Evolutionary conservation across 2,113 vertebrate genomes (phyloP).

Genomic region (Sinocyclocheilus anophthalmus): DNA sequence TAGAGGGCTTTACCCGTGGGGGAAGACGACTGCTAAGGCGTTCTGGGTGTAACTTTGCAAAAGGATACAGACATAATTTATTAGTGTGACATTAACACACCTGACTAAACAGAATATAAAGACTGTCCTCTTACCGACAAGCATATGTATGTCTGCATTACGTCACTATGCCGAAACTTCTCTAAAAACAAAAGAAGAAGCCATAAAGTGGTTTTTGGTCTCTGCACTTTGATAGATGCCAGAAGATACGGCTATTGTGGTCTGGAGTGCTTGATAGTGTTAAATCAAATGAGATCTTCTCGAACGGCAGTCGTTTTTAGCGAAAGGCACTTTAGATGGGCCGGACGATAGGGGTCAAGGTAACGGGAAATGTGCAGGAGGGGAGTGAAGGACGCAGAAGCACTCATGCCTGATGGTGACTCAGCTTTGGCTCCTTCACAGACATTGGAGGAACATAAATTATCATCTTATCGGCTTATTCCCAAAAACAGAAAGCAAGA

Average conservation of each 20-base stretch:
- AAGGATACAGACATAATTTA: not conserved
- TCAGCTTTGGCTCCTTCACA: conserved; percentile 12
- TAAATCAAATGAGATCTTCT: conserved; percentile 62
- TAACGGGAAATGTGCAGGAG: conserved; percentile 35
- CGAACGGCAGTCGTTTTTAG: conserved; percentile 49
- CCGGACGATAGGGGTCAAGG: conserved; percentile 50
- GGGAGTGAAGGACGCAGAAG: conserved; percentile 1
- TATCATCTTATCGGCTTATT: conserved; percentile 40
- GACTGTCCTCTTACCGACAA: not conserved
- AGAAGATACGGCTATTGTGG: conserved; percentile 47
- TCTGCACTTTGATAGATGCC: conserved; percentile 57
- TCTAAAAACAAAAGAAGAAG: conserved; percentile 50
- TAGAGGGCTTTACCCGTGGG: not conserved
- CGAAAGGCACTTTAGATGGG: conserved; percentile 55
- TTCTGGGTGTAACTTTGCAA: too few species aligned
- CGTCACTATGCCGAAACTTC: conserved; percentile 40
- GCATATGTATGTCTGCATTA: conserved; percentile 21
- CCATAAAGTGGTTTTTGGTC: conserved; percentile 51
- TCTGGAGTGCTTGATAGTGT: conserved; percentile 53
- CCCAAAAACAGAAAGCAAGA: conserved; percentile 18
- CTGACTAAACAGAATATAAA: not conserved
- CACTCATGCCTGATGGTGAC: not conserved
- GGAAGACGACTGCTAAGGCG: too few species aligned
- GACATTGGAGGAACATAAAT: conserved; percentile 33
- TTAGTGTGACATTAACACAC: conserved; percentile 14